These are phyloP conservation scores for Drosophila neocordata DNA, from an alignment of 1,140 invertebrate species.

Conservation along the genomic window DNA sequence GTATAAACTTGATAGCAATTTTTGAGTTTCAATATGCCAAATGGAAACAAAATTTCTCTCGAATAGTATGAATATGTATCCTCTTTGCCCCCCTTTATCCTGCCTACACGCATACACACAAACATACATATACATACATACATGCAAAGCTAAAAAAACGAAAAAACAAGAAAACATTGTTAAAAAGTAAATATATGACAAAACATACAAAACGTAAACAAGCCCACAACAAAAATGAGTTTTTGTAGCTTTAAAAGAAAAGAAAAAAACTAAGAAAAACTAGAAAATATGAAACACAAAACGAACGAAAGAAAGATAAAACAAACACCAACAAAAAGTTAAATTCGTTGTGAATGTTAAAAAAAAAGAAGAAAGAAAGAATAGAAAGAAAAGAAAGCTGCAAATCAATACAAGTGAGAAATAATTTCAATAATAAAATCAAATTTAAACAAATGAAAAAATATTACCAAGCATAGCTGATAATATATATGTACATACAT, in stretches of 20 bases:
- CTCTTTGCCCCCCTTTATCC: background rate
- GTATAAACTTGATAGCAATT: no score
- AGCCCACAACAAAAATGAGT: slow-evolving; percentile 56
- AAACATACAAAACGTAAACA: slow-evolving; percentile 47
- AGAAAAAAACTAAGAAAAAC: slow-evolving; percentile 33
- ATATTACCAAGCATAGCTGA: slow-evolving; percentile 54
- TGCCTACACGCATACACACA: background rate
- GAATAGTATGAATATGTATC: background rate
- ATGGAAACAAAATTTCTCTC: no score
- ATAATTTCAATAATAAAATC: slow-evolving; percentile 10
- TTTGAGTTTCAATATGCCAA: no score
- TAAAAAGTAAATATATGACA: background rate
- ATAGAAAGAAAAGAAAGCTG: background rate
- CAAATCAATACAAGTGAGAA: slow-evolving; percentile 3
- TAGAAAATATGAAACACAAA: background rate
- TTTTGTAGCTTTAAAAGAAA: slow-evolving; percentile 58
- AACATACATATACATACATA: background rate
- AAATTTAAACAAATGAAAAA: slow-evolving; percentile 61
- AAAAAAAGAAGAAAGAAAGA: background rate
- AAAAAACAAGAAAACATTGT: slow-evolving; percentile 14
- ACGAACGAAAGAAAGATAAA: slow-evolving; percentile 10
- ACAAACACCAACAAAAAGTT: slow-evolving; percentile 38
- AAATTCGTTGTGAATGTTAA: slow-evolving; percentile 9
- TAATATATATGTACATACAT: slow-evolving; percentile 22
- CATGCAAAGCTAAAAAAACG: background rate